Base-by-base conservation (phyloP, 2,888 invertebrate genomes). In the Spisula solida region DNA sequence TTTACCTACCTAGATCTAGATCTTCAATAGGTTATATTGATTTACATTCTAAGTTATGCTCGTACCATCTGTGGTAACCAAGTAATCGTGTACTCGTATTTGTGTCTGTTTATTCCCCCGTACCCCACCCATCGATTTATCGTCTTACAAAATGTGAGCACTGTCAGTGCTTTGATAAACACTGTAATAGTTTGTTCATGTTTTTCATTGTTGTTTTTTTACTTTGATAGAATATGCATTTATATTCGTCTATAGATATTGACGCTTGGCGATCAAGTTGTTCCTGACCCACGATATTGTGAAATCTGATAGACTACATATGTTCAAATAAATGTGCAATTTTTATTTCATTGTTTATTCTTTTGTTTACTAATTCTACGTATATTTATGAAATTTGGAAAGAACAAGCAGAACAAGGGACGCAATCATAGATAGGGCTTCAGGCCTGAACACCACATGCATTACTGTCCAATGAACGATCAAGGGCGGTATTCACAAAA, bases 311-410 rank as follows among this genome's bases (percentile, higher is more conserved):
- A 60, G 51, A 51, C n/a, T 66, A 25, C 34, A 34, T 16, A 31
- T 75, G 75, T 75, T 75, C 75, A 75, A 75, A 75, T 75, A 75
- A 75, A 75, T 75, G 75, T 75, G 75, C 75, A 75, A 75, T 75
- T 29, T 75, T 75, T 31, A 34, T 25, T 75, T 18, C 31, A 75
- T 75, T 75, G 75, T 75, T 75, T 75, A 1, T 2, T 41, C 4
- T 41, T 41, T 41, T 41, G 41, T 41, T 41, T 41, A 41, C 8
- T 8, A 8, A 41, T 41, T 5, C 8, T 41, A 41, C 41, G n/a
- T 10, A 31, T 75, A 16, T 25, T 10, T 66, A 66, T 66, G 25
- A 66, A 66, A 66, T n/a, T 4, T 66, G 0, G 0, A 66, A 12
- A 6, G 4, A n/a, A 20, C n/a, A 51, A 51, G 12, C 12, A 14